These are phyloP conservation scores for Semnornis frantzii DNA, from an alignment of 2,113 vertebrate species.

Conservation along the genomic window DNA sequence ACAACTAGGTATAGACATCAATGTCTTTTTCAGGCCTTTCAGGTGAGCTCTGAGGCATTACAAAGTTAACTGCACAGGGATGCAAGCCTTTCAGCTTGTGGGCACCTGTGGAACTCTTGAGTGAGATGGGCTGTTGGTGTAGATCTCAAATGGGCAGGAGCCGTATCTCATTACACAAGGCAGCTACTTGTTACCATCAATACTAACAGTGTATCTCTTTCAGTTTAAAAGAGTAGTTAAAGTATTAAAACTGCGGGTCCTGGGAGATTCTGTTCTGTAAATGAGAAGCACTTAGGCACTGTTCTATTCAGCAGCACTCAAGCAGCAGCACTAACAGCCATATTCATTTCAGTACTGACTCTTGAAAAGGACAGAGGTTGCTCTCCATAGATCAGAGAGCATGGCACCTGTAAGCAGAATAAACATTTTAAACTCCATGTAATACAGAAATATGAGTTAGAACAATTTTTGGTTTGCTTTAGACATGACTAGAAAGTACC, in stretches of 20 bases:
- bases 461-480: background rate
- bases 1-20: background rate
- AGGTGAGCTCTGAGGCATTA: background rate
- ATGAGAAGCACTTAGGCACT: background rate
- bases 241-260: background rate
- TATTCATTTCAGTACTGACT: background rate
- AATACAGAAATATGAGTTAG: background rate
- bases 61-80: background rate
- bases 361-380: background rate
- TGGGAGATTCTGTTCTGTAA: background rate
- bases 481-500: background rate
- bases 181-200: background rate
- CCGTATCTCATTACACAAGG: background rate
- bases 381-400: background rate
- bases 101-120: fast-evolving
- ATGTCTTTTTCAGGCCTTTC: background rate
- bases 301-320: background rate
- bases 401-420: background rate
- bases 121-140: background rate
- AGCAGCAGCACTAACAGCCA: background rate
- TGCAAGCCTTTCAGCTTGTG: background rate
- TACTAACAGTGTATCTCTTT: background rate
- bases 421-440: background rate
- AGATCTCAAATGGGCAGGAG: background rate
- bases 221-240: background rate